A percentile compares a stretch with the other conserved stretches of the same genome.
phyloP scores from a whole-genome alignment of 37 sponge, comb jelly and placozoan species.

The Oscarella lobularis region DNA sequence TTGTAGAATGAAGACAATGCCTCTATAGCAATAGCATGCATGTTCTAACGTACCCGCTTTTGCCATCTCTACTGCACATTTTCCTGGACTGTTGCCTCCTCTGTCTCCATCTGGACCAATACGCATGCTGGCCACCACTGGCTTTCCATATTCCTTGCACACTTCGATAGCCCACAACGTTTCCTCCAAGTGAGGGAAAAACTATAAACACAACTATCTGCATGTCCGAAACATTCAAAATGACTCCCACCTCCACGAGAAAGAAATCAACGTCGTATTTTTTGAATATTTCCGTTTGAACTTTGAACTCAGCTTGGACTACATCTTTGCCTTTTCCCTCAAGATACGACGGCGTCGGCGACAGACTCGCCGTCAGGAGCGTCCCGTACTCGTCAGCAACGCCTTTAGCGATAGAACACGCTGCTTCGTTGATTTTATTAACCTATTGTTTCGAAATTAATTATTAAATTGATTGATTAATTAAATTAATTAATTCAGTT shows the following conservation, averaged over 20 bases:
- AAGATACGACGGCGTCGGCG: slow-evolving; percentile 26
- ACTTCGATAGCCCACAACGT: slow-evolving; percentile 30
- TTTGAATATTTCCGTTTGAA: slow-evolving; percentile 22
- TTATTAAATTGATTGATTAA: too few species aligned
- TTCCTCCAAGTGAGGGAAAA: slow-evolving; percentile 29
- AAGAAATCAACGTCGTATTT: slow-evolving; percentile 22
- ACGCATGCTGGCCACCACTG: slow-evolving; percentile 16
- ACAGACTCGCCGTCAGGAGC: slow-evolving; percentile 7
- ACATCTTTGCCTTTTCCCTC: slow-evolving; percentile 1
- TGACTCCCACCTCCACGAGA: slow-evolving; percentile 19
- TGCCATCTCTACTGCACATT: slow-evolving; percentile 21
- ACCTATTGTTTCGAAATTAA: too few species aligned
- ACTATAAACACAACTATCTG: not conserved
- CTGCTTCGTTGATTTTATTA: slow-evolving; percentile 14
- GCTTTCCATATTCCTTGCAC: slow-evolving; percentile 14
- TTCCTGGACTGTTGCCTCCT: slow-evolving; percentile 19
- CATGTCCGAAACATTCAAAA: not conserved
- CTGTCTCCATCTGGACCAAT: slow-evolving; percentile 24
- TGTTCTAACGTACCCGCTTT: slow-evolving; percentile 10
- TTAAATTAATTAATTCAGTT: too few species aligned
- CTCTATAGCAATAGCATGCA: not conserved
- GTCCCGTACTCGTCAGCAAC: not conserved
- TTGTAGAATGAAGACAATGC: too few species aligned
- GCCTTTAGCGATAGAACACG: slow-evolving; percentile 18
- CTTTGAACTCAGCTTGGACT: slow-evolving; percentile 21